Conservation (phyloP, 2,113 vertebrate genomes). For the Plestiodon gilberti region DNA sequence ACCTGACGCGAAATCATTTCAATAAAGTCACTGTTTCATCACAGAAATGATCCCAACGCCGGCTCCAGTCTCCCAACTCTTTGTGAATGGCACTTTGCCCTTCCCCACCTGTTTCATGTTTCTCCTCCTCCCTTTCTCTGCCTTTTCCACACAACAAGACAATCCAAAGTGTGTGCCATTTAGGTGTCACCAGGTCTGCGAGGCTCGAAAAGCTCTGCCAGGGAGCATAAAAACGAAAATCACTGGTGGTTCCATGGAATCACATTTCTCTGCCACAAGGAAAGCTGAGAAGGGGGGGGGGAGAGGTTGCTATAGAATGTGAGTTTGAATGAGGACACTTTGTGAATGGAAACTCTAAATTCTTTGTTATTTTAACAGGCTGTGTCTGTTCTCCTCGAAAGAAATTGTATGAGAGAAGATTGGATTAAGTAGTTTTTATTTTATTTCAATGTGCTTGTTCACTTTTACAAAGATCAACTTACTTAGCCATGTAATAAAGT, state of each 20-base stretch:
- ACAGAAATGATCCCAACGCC: constrained; percentile 56
- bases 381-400: constrained; percentile 92
- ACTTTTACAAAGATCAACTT: constrained; percentile 88
- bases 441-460: constrained; percentile 86
- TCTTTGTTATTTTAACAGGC: constrained; percentile 99
- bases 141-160: constrained; percentile 88
- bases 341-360: constrained; percentile 93
- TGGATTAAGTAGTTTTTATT: constrained; percentile 93
- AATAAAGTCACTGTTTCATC: constrained; percentile 71
- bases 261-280: constrained; percentile 86
- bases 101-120: constrained; percentile 88
- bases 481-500: constrained; percentile 86
- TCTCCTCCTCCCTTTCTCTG: constrained; percentile 85
- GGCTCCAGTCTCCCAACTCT: constrained; percentile 79
- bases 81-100: constrained; percentile 83
- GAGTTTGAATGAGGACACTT: constrained; percentile 95
- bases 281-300: constrained; percentile 87
- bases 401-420: constrained; percentile 83
- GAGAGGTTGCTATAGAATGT: constrained; percentile 89
- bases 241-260: constrained; percentile 82
- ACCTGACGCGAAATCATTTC: constrained; percentile 80
- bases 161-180: constrained; percentile 88
- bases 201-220: constrained; percentile 83
- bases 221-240: constrained; percentile 88
- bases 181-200: constrained; percentile 88